Conservation (phyloP, 2,113 vertebrate species). For the Oncorhynchus keta region DNA sequence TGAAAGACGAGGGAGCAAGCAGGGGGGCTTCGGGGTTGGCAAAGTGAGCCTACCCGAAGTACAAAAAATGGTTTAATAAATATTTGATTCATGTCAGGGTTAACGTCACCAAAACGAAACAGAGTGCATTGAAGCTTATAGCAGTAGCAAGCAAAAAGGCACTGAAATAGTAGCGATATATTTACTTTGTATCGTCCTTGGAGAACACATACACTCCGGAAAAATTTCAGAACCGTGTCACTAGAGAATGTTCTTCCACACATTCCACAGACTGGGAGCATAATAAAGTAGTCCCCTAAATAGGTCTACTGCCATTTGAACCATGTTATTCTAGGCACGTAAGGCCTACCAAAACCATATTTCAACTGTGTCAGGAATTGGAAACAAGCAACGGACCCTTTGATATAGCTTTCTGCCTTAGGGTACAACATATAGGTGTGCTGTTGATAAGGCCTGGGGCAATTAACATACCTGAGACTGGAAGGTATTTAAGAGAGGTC, state of each 20-base stretch:
- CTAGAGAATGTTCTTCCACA: conserved; percentile 66
- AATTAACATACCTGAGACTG: too few relatives aligned
- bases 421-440: too few relatives aligned
- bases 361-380: too few relatives aligned
- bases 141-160: neutral
- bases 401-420: too few relatives aligned
- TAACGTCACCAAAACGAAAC: conserved; percentile 56
- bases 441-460: too few relatives aligned
- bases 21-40: conserved; percentile 44
- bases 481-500: too few relatives aligned
- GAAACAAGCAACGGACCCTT: too few relatives aligned
- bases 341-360: too few relatives aligned
- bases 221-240: conserved; percentile 53
- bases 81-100: conserved; percentile 20
- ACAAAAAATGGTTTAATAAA: conserved; percentile 21
- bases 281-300: conserved; percentile 64
- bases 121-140: conserved; percentile 18
- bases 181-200: conserved; percentile 75
- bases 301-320: too few relatives aligned
- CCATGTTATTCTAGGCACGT: too few relatives aligned
- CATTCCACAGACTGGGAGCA: conserved; percentile 79
- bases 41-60: conserved; percentile 38
- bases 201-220: conserved; percentile 71
- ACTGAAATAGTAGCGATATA: neutral
- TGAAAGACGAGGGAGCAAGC: conserved; percentile 40